Evolutionary conservation across 2,113 vertebrate genomes (phyloP).

Genomic region (Budorcas taxicolor): DNA sequence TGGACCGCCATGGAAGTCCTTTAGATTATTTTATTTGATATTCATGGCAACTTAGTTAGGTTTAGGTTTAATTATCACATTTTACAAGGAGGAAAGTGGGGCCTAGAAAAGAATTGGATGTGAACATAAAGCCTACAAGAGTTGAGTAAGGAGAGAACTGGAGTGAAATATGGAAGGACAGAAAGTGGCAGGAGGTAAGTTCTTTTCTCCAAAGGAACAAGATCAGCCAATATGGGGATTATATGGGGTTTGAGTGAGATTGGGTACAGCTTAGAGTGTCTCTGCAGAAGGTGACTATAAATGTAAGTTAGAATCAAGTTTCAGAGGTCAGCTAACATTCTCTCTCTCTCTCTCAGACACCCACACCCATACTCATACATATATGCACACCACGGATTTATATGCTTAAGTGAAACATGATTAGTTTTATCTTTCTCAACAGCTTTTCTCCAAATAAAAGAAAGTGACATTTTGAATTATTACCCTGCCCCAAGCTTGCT

Average conservation of each 20-base stretch:
- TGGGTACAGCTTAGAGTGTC: not conserved
- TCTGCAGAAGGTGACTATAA: not conserved
- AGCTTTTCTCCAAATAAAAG: not conserved
- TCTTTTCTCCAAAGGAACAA: not conserved
- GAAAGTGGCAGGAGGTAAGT: not conserved
- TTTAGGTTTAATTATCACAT: not conserved
- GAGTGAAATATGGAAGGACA: not conserved
- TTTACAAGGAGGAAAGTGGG: not conserved
- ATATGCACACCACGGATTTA: not conserved
- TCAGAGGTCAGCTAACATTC: not conserved
- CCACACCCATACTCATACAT: not conserved
- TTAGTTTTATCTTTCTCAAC: slow-evolving; percentile 51
- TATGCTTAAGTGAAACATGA: slow-evolving; percentile 14
- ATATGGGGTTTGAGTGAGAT: not conserved
- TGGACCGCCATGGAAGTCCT: not conserved
- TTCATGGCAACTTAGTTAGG: not conserved
- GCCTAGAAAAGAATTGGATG: not conserved
- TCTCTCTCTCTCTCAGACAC: not conserved
- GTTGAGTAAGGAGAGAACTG: not conserved
- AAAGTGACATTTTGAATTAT: slow-evolving; percentile 43
- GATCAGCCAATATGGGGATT: no score
- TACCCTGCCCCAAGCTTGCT: not conserved
- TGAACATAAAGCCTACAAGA: not conserved
- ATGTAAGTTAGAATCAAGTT: not conserved
- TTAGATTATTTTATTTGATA: not conserved